A percentile compares a stretch with the other conserved stretches of the same genome.
Conservation (phyloP, 2,888 invertebrate species). For the Epinotia demarniana region DNA sequence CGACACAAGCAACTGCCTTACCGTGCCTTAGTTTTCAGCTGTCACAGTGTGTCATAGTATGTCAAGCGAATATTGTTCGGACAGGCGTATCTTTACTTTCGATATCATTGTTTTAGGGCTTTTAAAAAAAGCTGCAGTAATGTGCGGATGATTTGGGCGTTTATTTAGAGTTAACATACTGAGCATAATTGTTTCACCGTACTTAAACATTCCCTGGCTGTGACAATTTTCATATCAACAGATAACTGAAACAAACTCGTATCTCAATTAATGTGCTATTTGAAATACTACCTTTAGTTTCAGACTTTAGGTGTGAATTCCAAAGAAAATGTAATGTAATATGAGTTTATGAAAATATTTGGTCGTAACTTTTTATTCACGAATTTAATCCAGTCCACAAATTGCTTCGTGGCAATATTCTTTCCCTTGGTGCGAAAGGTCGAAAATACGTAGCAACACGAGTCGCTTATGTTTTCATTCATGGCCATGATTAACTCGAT, state of each 20-base stretch:
- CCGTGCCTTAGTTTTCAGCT: too few species aligned
- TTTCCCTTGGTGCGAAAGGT: not conserved
- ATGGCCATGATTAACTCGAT: not conserved
- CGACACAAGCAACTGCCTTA: too few species aligned
- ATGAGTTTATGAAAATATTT: not conserved
- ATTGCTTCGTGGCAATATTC: slow-evolving; percentile 19
- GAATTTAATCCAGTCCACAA: slow-evolving; percentile 32
- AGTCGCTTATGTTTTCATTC: slow-evolving; percentile 6
- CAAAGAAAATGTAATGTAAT: not conserved
- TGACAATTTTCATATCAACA: slow-evolving; percentile 19
- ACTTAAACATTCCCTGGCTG: slow-evolving; percentile 5
- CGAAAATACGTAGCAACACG: not conserved
- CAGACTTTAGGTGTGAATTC: not conserved
- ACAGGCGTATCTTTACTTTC: too few species aligned
- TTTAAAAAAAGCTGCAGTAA: too few species aligned
- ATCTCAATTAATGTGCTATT: not conserved
- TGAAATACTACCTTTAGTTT: not conserved
- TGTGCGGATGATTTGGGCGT: too few species aligned
- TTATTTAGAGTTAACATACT: slow-evolving; percentile 2
- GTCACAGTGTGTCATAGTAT: too few species aligned
- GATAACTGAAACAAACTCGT: slow-evolving; percentile 4
- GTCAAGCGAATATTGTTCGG: too few species aligned
- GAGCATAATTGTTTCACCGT: not conserved
- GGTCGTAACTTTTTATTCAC: slow-evolving; percentile 20
- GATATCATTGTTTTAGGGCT: too few species aligned